A percentile compares a stretch with the other conserved stretches of the same genome.
Evolutionary conservation across 1,140 invertebrate species (phyloP).

Genomic region (Centruroides sculpturatus): DNA sequence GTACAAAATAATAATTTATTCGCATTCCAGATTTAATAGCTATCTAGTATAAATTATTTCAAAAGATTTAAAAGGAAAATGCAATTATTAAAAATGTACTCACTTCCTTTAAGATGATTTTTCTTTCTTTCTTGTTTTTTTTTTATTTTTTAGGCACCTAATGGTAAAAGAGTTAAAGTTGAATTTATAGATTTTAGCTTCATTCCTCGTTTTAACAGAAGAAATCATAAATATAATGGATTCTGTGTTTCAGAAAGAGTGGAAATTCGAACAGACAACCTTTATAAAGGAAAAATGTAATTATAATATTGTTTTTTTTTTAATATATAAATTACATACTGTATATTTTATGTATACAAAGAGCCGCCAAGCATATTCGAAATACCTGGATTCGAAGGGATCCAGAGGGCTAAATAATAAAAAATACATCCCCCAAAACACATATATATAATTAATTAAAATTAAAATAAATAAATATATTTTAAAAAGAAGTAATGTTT

Average conservation of each 20-base stretch:
- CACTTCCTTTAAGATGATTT: too few relatives aligned
- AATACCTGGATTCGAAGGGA: too few relatives aligned
- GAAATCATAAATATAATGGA: background rate
- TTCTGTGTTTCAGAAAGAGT: conserved; percentile 8
- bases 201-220: background rate
- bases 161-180: conserved; percentile 9
- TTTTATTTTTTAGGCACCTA: conserved; percentile 2
- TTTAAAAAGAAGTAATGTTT: too few relatives aligned
- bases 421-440: too few relatives aligned
- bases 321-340: too few relatives aligned
- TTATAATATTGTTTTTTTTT: background rate
- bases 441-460: too few relatives aligned
- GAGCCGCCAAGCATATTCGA: too few relatives aligned
- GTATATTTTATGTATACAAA: too few relatives aligned
- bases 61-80: background rate
- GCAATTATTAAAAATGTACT: too few relatives aligned
- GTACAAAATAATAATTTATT: background rate
- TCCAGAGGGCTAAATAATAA: too few relatives aligned
- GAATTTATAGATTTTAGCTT: conserved; percentile 15
- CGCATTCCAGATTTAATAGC: background rate
- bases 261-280: conserved; percentile 4
- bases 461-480: too few relatives aligned
- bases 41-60: background rate
- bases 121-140: too few relatives aligned
- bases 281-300: conserved; percentile 14